Conservation (phyloP, 1,140 invertebrate genomes). For the Macrobrachium rosenbergii region DNA sequence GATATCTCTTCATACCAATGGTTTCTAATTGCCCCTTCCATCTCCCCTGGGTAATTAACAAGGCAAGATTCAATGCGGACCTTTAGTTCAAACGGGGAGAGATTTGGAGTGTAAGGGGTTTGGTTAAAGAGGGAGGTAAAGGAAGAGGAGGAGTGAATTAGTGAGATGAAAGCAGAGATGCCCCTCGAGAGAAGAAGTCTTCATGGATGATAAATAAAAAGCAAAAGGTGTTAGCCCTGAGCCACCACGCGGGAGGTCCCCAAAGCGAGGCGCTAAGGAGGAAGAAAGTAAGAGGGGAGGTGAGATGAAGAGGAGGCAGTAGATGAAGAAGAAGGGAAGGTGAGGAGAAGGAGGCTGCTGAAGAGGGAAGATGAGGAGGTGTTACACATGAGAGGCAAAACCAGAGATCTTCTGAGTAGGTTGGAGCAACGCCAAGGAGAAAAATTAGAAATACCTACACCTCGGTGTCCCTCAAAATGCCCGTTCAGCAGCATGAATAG, state of each 20-base stretch:
- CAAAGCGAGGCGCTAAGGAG: neutral
- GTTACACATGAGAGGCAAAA: neutral
- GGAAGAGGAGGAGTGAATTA: neutral
- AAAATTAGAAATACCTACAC: too few relatives aligned
- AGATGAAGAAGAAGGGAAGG: neutral
- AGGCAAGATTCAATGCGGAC: neutral
- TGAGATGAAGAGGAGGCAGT: neutral
- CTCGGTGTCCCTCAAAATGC: too few relatives aligned
- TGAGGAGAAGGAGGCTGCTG: neutral
- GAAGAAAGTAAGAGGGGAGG: neutral
- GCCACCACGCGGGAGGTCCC: too few relatives aligned
- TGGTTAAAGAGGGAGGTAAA: conserved; percentile 8
- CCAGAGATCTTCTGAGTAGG: too few relatives aligned
- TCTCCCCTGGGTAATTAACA: neutral
- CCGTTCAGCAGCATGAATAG: too few relatives aligned
- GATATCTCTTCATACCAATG: too few relatives aligned
- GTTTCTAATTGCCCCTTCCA: too few relatives aligned
- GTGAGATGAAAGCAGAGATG: neutral
- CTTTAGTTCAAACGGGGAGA: conserved; percentile 3
- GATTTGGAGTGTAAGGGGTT: neutral
- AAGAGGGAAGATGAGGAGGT: neutral
- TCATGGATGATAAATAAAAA: neutral
- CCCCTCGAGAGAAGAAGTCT: too few relatives aligned
- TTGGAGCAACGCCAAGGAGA: too few relatives aligned
- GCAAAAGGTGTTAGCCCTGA: neutral